A percentile compares a stretch with the other conserved stretches of the same genome.
Evolutionary conservation across 2,113 vertebrate species (phyloP).

Genomic region (Marcusenius ussheri): DNA sequence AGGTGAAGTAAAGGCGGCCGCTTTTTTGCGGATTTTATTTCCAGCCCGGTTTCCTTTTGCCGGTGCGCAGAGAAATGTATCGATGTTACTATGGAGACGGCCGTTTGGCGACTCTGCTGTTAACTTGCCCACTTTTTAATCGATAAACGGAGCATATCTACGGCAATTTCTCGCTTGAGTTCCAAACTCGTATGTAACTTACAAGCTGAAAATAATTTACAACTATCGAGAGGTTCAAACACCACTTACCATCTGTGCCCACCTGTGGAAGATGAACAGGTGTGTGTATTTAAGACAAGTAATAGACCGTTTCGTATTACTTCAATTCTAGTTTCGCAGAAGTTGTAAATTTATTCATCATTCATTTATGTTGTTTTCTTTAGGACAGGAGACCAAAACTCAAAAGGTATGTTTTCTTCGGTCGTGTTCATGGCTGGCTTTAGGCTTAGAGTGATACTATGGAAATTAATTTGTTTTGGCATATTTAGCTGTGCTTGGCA

Average conservation of each 20-base stretch:
- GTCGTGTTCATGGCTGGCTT: neutral
- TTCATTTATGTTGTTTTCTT: neutral
- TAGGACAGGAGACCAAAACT: neutral
- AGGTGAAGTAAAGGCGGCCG: neutral
- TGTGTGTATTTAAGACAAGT: neutral
- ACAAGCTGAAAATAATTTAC: neutral
- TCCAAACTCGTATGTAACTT: neutral
- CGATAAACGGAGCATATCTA: neutral
- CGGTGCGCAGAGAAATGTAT: neutral
- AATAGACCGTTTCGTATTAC: neutral
- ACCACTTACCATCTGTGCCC: neutral
- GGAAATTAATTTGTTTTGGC: neutral
- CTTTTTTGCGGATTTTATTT: neutral
- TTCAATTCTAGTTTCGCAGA: neutral
- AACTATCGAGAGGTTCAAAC: neutral
- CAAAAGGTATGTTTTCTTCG: neutral
- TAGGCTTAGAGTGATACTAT: neutral
- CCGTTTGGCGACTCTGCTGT: neutral
- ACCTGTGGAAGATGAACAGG: neutral
- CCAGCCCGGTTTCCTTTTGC: neutral
- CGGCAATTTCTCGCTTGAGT: neutral
- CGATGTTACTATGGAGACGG: slow-evolving; percentile 8
- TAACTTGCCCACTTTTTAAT: neutral
- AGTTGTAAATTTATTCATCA: neutral
- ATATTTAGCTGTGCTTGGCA: neutral